Conservation (phyloP, 92 coral and sea anemone species). For the Zoanthus solanderi region DNA sequence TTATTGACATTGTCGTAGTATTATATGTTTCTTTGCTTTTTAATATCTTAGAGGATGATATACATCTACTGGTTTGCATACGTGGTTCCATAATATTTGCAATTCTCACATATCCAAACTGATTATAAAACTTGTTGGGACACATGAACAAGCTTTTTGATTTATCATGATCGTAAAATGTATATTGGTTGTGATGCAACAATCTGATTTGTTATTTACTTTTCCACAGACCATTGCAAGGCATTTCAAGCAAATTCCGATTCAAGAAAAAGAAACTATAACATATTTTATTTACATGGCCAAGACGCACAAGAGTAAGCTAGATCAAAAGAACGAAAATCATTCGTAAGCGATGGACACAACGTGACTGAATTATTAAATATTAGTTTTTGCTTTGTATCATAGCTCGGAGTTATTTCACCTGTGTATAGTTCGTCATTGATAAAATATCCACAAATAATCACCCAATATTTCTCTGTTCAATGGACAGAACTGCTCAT, state of each 20-base stretch:
- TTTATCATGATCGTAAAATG: neutral
- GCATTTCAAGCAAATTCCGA: constrained; percentile 93
- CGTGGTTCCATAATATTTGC: too few species aligned
- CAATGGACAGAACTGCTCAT: neutral
- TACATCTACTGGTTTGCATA: too few species aligned
- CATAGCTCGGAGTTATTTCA: constrained; percentile 27
- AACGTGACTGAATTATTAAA: constrained; percentile 16
- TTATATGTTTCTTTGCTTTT: too few species aligned
- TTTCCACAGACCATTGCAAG: constrained; percentile 84
- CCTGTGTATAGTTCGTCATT: constrained; percentile 29
- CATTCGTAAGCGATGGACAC: constrained; percentile 28
- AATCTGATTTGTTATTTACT: constrained; percentile 8
- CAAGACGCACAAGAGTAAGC: constrained; percentile 93
- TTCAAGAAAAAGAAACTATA: constrained; percentile 96
- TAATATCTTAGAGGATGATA: too few species aligned
- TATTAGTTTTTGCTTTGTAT: constrained; percentile 28
- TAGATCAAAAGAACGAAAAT: constrained; percentile 93
- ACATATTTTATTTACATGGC: constrained; percentile 96
- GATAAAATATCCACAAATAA: neutral
- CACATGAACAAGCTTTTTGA: constrained; percentile 19
- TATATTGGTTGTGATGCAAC: neutral
- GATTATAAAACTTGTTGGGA: constrained; percentile 1
- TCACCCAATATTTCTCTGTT: neutral
- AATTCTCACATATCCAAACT: too few species aligned
- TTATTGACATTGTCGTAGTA: too few species aligned